Evolutionary conservation across 2,113 vertebrate genomes (phyloP).

Genomic region (Osmerus mordax): DNA sequence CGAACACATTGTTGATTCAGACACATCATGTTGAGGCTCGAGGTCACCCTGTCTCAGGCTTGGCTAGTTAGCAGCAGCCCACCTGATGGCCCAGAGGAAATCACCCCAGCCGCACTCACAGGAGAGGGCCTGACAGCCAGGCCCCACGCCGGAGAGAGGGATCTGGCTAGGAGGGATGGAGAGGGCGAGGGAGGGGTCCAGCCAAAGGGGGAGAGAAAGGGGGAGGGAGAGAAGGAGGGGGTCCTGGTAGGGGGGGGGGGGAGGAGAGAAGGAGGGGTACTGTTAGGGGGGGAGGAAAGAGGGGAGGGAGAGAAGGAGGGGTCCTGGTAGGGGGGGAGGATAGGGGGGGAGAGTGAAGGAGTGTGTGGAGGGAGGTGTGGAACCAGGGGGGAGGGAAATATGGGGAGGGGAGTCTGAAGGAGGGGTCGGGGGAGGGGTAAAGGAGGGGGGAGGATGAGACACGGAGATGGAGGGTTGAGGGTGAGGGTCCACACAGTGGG

Average conservation of each 20-base stretch:
- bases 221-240: constrained; percentile 40
- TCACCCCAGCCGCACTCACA: constrained; percentile 75
- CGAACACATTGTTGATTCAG: constrained; percentile 81
- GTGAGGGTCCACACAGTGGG: constrained; percentile 20
- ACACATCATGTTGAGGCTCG: constrained; percentile 79
- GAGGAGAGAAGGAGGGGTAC: neutral
- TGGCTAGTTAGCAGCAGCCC: constrained; percentile 82
- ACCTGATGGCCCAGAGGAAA: constrained; percentile 80
- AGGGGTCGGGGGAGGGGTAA: constrained; percentile 22
- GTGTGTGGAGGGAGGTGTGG: neutral
- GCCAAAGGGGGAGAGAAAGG: constrained; percentile 33
- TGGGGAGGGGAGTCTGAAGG: neutral
- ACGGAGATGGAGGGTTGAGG: constrained; percentile 19
- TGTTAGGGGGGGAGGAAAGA: too few relatives aligned
- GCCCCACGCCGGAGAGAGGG: constrained; percentile 70
- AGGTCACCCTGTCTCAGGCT: constrained; percentile 82
- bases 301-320: neutral
- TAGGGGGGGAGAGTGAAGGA: neutral
- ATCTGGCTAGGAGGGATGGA: constrained; percentile 55
- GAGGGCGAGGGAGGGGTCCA: constrained; percentile 49
- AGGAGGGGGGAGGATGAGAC: constrained; percentile 14
- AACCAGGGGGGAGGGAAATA: neutral
- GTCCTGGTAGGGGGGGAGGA: neutral
- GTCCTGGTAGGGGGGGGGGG: constrained; percentile 21
- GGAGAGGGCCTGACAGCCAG: constrained; percentile 75